Evolutionary conservation across 2,113 vertebrate species (phyloP), one percentile per base, ranked within the genome.

Genomic region (Cacatua alba): DNA sequence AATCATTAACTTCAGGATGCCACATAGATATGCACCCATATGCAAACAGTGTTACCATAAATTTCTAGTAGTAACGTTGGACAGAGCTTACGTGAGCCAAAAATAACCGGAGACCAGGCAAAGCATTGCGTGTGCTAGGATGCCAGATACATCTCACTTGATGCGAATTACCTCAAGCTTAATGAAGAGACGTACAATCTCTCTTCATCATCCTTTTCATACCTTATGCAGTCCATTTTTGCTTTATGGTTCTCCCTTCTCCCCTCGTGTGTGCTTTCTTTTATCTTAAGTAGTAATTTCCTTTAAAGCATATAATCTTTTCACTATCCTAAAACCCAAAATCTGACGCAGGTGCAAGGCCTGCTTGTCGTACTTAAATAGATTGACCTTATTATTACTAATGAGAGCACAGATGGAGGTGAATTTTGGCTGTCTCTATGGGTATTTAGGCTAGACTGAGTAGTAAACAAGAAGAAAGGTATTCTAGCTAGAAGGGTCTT

Each of bases 1-100:
- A 94, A 75, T 96, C 19, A 17, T 72, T 88, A 46, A 49, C 91
- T 75, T 91, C 86, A 80, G 48, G 86, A 75, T 87, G 37, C 55
- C 44, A 2, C 39, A 33, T 41, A 77, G 86, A 89, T 72, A 62
- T 63, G 86, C 86, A 92, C 68, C 69, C 72, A 60, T 80, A 82
- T 96, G 85, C 60, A 49, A 33, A 14, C 81, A 64, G n/a, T n/a
- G 28, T 92, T 48, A 26, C 31, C 39, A 11, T 44, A 48, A 60
- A 78, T 75, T 84, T 91, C 31, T 94, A 26, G 37, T 19, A 13
- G 76, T 33, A 83, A 29, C 10, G 7, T 20, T 72, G 63, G 23
- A 72, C 76, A 59, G 59, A 70, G 29, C 46, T 76, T 95, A 49
- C 17, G 4, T 35, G 33, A 76, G 67, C 9, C 9, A 29, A 62